Base-by-base conservation (phyloP, 2,888 invertebrate genomes). In the Eugnorisma glareosa region DNA sequence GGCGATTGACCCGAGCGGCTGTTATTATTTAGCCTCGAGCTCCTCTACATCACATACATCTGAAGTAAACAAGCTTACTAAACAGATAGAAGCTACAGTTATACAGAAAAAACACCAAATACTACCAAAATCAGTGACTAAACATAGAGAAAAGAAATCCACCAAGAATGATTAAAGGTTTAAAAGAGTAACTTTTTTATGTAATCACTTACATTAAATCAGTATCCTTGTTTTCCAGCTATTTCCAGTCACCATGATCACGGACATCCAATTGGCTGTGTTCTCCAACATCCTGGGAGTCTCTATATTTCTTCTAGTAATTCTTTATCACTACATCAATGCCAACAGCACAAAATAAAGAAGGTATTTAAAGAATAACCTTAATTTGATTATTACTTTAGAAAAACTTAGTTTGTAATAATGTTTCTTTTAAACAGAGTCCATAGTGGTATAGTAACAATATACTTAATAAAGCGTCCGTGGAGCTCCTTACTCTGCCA, bases 201-300 rank as follows among this genome's bases (percentile, higher is more conserved):
- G 6, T 54, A n/a, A 61, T 21, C 1, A 37, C 6, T 37, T 24
- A 61, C 10, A 37, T 63, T 63, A 63, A 35, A 37, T 69, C 24
- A 31, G 7, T 28, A 59, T 45, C 15, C 45, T 66, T 64, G 7
- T 40, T 80, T 90, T 92, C 75, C 84, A 90, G 88, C 73, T 40
- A 28, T 11, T 70, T 59, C 69, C 69, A 61, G 51, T 48, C 89
- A 94, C 74, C 90, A 99, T 99, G 99, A 99, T 99, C 88, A 99
- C 99, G 2, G 99, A 99, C 93, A 98, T 99, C 63, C 99, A 99
- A 95, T 96, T 99, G 88, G 99, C 99, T 1, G 98, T 99, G 77
- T 99, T 99, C 96, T 99, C 99, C 86, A 99, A 99, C 95, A 98
- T 99, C 84, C 96, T 99, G 86, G 99, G 99, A 85, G 99, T 99